Percentiles rank a stretch among this genome's conserved stretches.
Evolutionary conservation across 64 coral and sea anemone genomes (phyloP).

Genomic region (Cladopsammia gracilis): DNA sequence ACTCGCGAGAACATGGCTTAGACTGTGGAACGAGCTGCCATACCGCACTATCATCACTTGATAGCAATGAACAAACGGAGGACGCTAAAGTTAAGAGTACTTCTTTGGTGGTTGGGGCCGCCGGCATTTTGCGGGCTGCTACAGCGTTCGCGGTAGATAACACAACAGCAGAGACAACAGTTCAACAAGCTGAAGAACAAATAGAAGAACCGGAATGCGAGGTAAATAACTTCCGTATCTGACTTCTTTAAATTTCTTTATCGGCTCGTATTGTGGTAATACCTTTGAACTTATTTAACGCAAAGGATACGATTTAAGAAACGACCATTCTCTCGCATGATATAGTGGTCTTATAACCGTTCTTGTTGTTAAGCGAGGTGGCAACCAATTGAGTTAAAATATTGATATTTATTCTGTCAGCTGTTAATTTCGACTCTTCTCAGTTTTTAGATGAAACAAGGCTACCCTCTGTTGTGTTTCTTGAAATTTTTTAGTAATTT

Average conservation of each 20-base stretch:
- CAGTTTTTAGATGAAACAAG: neutral
- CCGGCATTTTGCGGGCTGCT: constrained; percentile 73
- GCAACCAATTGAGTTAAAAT: neutral
- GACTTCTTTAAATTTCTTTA: constrained; percentile 2
- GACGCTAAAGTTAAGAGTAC: constrained; percentile 69
- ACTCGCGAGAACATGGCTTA: neutral
- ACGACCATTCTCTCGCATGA: neutral
- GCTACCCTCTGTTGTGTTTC: neutral
- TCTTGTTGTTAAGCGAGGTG: neutral
- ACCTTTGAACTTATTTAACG: neutral
- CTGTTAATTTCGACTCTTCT: neutral
- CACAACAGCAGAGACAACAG: constrained; percentile 57
- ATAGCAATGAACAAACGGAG: constrained; percentile 24
- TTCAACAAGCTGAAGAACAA: constrained; percentile 72
- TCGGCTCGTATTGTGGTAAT: neutral
- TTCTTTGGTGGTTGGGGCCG: constrained; percentile 68
- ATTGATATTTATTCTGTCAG: neutral
- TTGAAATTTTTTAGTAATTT: neutral
- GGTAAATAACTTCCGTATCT: constrained; percentile 53
- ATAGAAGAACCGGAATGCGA: constrained; percentile 83
- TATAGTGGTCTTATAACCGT: neutral
- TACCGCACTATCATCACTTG: neutral
- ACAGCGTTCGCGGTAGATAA: constrained; percentile 82
- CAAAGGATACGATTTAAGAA: neutral
- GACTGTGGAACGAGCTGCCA: neutral